Conservation (phyloP, 2,797 vertebrate species). For the Anolis apletophallus region DNA sequence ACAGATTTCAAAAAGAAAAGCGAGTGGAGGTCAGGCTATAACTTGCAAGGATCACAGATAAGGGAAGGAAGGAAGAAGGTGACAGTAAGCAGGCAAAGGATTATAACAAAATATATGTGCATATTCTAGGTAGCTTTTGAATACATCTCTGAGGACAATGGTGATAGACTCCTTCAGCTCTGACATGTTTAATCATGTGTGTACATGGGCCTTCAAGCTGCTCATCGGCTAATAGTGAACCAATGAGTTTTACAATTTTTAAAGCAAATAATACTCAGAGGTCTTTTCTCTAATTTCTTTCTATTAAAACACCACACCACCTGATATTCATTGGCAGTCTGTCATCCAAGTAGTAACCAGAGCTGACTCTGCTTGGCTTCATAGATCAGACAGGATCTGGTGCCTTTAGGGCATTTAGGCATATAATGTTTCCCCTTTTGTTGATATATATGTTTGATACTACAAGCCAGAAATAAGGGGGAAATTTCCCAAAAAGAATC, state of each 20-base stretch:
- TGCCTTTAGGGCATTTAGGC: too few species aligned
- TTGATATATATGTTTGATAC: neutral
- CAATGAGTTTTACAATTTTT: too few species aligned
- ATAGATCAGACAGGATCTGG: too few species aligned
- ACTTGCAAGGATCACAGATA: neutral
- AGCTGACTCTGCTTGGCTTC: too few species aligned
- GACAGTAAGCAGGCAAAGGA: neutral
- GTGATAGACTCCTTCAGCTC: neutral
- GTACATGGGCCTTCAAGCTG: too few species aligned
- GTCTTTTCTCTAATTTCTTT: too few species aligned
- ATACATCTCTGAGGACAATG: neutral
- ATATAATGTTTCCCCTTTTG: too few species aligned
- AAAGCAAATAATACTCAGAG: too few species aligned
- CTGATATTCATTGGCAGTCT: too few species aligned
- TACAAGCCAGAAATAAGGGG: neutral
- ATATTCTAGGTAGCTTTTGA: neutral
- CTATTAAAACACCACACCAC: too few species aligned
- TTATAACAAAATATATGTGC: constrained; percentile 18
- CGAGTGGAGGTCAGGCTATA: neutral
- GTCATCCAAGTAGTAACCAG: too few species aligned
- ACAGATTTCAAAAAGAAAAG: neutral
- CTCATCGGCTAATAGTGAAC: too few species aligned
- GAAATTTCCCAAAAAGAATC: neutral
- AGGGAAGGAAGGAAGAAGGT: neutral
- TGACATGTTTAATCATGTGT: neutral